Evolutionary conservation across 2,888 invertebrate species (phyloP).

Genomic region (Drymonia ruficornis): DNA sequence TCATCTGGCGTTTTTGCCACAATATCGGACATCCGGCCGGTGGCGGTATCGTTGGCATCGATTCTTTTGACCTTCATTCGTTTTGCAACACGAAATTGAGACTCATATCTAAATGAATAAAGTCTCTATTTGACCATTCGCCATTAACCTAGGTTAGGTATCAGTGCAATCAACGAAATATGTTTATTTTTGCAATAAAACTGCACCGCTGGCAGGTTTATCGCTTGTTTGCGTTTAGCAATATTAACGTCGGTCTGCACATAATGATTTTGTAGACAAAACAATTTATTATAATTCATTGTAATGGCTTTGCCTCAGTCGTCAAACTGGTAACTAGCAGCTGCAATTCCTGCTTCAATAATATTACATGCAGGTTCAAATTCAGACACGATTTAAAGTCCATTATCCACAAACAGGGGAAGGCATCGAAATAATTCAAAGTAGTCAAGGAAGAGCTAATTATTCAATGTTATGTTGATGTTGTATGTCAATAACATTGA

Average conservation of each 20-base stretch:
- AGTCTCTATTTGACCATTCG: constrained; percentile 18
- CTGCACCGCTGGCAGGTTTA: constrained; percentile 21
- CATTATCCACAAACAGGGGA: too few species aligned
- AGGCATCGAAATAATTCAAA: too few species aligned
- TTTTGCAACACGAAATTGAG: constrained; percentile 21
- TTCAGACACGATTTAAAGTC: too few species aligned
- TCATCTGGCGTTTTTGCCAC: constrained; percentile 26
- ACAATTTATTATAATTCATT: not conserved
- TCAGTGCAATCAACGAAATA: not conserved
- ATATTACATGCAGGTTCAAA: too few species aligned
- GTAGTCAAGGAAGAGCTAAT: too few species aligned
- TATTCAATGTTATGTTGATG: too few species aligned
- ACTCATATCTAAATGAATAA: constrained; percentile 19
- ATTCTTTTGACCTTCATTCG: constrained; percentile 33
- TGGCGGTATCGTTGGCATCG: constrained; percentile 32
- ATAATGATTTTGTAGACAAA: constrained; percentile 14
- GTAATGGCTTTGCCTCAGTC: not conserved
- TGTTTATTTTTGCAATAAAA: constrained; percentile 15
- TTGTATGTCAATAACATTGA: too few species aligned
- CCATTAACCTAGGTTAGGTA: constrained; percentile 3
- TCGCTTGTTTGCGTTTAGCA: constrained; percentile 27
- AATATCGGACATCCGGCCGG: constrained; percentile 36
- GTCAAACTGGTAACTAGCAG: not conserved
- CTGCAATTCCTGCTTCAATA: not conserved
- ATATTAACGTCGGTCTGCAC: constrained; percentile 19